Percentiles rank a stretch among this genome's conserved stretches.
Evolutionary conservation across 2,888 invertebrate species (phyloP).

Genomic region (Leucophora obtusa): DNA sequence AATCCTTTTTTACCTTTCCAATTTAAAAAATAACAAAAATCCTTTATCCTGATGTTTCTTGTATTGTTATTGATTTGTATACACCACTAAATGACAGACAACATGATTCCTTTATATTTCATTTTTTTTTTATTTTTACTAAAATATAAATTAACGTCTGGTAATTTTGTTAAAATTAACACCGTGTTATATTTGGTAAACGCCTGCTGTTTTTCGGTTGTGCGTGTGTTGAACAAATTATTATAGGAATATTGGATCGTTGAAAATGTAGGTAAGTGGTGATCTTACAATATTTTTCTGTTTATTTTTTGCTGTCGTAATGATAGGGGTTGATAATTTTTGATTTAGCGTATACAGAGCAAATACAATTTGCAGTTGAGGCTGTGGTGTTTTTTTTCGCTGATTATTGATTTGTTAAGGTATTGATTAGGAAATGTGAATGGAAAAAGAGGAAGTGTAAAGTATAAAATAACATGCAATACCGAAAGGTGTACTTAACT

Average conservation of each 20-base stretch:
- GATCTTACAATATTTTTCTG: conserved; percentile 24
- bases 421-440: background rate
- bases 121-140: background rate
- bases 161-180: conserved; percentile 40
- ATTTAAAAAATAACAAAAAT: background rate
- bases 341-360: conserved; percentile 28
- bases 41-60: background rate
- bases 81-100: conserved; percentile 51
- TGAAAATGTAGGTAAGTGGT: conserved; percentile 7
- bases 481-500: too few relatives aligned
- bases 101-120: conserved; percentile 3
- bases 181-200: conserved; percentile 38
- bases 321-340: conserved; percentile 41
- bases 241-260: conserved; percentile 8
- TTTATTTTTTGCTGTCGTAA: background rate
- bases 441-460: background rate
- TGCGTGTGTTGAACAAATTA: background rate
- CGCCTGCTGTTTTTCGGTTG: conserved; percentile 41
- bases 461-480: background rate
- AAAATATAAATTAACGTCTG: conserved; percentile 38
- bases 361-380: background rate
- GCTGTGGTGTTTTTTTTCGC: background rate
- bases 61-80: conserved; percentile 17
- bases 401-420: conserved; percentile 3
- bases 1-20: conserved; percentile 6